phyloP scores from a whole-genome alignment of 2,797 vertebrate species.

The Phrynocephalus vlangalii region DNA sequence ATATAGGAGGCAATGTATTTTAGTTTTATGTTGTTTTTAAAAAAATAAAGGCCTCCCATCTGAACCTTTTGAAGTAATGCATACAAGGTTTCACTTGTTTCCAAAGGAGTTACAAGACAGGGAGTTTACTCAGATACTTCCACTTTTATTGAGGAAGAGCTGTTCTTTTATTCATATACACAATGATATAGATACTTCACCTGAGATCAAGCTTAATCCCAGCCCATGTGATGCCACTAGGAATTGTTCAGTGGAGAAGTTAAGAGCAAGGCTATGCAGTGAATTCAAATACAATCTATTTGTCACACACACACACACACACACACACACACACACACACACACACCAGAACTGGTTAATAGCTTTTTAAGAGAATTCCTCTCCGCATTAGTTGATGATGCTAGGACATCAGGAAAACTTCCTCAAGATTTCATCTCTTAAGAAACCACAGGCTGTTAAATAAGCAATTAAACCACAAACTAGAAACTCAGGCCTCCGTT shows the following conservation, averaged over 20 bases:
- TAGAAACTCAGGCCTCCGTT: slow-evolving; percentile 15
- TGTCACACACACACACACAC: not conserved
- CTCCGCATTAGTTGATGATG: slow-evolving; percentile 14
- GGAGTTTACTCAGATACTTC: slow-evolving; percentile 11
- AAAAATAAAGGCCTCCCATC: not conserved
- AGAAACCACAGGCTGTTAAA: slow-evolving; percentile 16
- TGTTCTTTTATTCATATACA: slow-evolving; percentile 36
- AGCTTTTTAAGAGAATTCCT: not conserved
- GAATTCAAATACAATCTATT: slow-evolving; percentile 16
- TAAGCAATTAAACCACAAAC: slow-evolving; percentile 9
- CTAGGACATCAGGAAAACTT: not conserved
- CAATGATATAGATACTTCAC: slow-evolving; percentile 12
- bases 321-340: no score
- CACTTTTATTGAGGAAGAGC: slow-evolving; percentile 22
- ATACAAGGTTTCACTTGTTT: slow-evolving; percentile 7
- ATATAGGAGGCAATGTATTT: not conserved
- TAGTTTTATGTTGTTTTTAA: not conserved
- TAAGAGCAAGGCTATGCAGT: not conserved
- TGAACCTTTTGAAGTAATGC: slow-evolving; percentile 41
- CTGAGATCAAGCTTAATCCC: slow-evolving; percentile 22
- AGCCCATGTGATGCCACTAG: slow-evolving; percentile 1
- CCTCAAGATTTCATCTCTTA: slow-evolving; percentile 38
- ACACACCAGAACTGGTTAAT: not conserved
- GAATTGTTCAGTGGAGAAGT: not conserved
- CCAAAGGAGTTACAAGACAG: slow-evolving; percentile 14